Conservation (phyloP, 2,113 vertebrate genomes). For the Brienomyrus brachyistius region DNA sequence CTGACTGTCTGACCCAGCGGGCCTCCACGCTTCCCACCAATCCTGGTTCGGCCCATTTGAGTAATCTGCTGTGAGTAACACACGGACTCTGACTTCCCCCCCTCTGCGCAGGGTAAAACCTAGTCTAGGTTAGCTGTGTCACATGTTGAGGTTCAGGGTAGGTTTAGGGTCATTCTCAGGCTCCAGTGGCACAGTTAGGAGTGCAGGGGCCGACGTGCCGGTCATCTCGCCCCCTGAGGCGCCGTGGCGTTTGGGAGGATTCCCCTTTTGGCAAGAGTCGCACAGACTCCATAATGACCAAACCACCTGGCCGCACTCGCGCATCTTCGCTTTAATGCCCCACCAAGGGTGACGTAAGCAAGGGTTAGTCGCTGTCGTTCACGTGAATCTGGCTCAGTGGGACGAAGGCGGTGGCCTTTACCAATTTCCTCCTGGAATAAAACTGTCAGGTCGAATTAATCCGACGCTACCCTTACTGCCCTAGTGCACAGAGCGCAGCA, state of each 20-base stretch:
- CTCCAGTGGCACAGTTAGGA: background rate
- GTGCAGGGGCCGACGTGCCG: background rate
- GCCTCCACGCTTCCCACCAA: background rate
- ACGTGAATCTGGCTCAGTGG: conserved; percentile 23
- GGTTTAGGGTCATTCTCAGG: background rate
- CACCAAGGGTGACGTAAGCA: background rate
- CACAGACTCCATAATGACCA: background rate
- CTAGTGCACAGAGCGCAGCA: conserved; percentile 17
- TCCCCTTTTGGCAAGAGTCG: background rate
- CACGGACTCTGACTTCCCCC: background rate
- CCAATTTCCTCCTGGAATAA: conserved; percentile 31
- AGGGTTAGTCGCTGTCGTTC: conserved; percentile 14
- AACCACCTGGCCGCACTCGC: background rate
- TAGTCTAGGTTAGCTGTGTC: background rate
- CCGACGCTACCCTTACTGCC: conserved; percentile 19
- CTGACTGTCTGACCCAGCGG: conserved; percentile 6
- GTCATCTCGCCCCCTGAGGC: background rate
- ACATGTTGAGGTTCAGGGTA: background rate
- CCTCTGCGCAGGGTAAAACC: background rate
- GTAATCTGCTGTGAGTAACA: background rate
- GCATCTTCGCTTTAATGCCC: background rate
- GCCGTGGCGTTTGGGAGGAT: background rate
- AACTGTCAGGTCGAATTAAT: conserved; percentile 34
- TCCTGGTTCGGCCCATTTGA: background rate
- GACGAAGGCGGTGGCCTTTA: conserved; percentile 26